Evolutionary conservation across 30 jellyfish, hydroid and myxozoan species (phyloP).

Genomic region (Turritopsis dohrnii): DNA sequence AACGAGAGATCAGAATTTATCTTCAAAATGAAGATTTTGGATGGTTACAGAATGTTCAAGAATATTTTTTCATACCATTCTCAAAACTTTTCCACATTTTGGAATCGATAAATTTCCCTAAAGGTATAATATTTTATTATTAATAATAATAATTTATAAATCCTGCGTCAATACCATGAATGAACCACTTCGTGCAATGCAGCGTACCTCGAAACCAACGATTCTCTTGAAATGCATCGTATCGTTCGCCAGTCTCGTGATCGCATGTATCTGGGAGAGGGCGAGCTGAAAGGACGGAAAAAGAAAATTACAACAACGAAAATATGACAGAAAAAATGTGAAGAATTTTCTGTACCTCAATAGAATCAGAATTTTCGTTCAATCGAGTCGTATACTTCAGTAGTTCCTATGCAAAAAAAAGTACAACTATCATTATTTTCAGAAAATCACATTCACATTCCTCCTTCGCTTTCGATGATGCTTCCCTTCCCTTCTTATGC

Average conservation of each 20-base stretch:
- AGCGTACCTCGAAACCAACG: constrained; percentile 65
- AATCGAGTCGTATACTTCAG: constrained; percentile 79
- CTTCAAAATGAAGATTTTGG: not conserved
- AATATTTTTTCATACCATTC: constrained; percentile 12
- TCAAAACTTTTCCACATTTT: constrained; percentile 25
- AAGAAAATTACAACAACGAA: not conserved
- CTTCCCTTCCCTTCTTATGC: too few species aligned
- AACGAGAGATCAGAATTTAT: not conserved
- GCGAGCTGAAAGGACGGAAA: constrained; percentile 50
- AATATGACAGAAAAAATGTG: not conserved
- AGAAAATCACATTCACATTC: too few species aligned
- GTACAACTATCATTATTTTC: too few species aligned
- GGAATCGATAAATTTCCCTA: constrained; percentile 7
- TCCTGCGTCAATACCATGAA: too few species aligned
- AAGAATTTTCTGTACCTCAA: constrained; percentile 49
- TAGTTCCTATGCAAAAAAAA: constrained; percentile 39
- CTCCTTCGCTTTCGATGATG: too few species aligned
- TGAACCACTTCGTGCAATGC: not conserved
- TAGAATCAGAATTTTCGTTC: constrained; percentile 56
- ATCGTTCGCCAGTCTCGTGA: constrained; percentile 62
- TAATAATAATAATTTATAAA: too few species aligned
- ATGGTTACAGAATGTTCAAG: not conserved
- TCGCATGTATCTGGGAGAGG: constrained; percentile 49
- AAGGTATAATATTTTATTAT: not conserved
- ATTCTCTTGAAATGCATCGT: constrained; percentile 66